Base-by-base conservation (phyloP, 2,888 invertebrate species). In the Plagodis dolabraria region DNA sequence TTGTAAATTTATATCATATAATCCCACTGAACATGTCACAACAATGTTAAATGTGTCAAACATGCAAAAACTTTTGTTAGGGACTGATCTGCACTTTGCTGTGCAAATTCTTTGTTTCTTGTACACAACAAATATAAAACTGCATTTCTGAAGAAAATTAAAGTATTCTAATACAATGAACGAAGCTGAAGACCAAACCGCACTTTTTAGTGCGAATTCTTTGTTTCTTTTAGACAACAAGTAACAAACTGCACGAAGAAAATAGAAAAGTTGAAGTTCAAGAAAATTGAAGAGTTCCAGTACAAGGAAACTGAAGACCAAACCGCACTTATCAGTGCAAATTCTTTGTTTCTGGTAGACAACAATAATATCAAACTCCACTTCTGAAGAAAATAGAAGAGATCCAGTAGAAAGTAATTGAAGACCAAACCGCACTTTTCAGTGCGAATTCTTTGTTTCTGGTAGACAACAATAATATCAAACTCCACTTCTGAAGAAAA, bases 121-220 rank as follows among this genome's bases (percentile, higher is more conserved):
- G 22, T 22, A 22, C 2, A 22, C 22, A 22, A 22, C 22, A 22
- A 22, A 22, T 22, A 22, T 22, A 1, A 22, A 22, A 22, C 22
- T 2, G 22, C 4, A 22, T 22, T 22, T 22, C 22, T 22, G 22
- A 22, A 22, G 22, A 22, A 22, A 22, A 22, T 22, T 22, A 4
- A 22, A 22, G 22, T 22, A 22, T 22, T 22, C 22, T 4, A 22
- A 4, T 22, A 22, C 22, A 22, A 22, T 22, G 22, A 22, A 22
- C 2, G 22, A 22, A 22, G 22, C 22, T 22, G 22, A 22, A n/a
- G 43, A 12, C 43, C 10, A 46, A 54, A 62, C 6, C 55, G 58
- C 55, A 59, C 58, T 63, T 55, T 9, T 53, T 49, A 53, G 60
- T 50, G 60, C 60, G 52, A 46, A n/a, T 12, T 49, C 10, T 40